Evolutionary conservation across 2,797 vertebrate species (phyloP).

Genomic region (Ptychadena robeensis): DNA sequence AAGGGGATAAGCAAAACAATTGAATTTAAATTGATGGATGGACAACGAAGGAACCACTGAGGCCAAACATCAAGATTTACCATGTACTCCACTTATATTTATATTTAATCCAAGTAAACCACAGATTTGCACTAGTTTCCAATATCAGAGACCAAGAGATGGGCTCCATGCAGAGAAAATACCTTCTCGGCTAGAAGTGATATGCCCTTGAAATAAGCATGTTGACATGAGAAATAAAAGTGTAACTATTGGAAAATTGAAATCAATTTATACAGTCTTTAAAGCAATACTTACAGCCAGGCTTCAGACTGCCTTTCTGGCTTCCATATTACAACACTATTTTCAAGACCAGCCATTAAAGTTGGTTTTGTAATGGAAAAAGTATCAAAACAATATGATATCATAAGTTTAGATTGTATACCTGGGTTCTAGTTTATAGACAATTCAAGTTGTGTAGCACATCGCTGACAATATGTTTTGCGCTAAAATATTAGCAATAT

Average conservation of each 20-base stretch:
- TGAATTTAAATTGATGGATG: slow-evolving; percentile 62
- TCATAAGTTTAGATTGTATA: slow-evolving; percentile 38
- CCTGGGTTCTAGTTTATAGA: slow-evolving; percentile 36
- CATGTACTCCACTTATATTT: slow-evolving; percentile 59
- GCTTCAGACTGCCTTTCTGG: slow-evolving; percentile 13
- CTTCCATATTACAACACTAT: slow-evolving; percentile 24
- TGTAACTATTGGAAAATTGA: slow-evolving; percentile 61
- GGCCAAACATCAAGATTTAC: slow-evolving; percentile 59
- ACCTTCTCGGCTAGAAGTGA: slow-evolving; percentile 56
- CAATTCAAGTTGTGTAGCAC: slow-evolving; percentile 35
- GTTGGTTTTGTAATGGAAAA: slow-evolving; percentile 56
- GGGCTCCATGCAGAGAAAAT: slow-evolving; percentile 61
- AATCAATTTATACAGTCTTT: slow-evolving; percentile 60
- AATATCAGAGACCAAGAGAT: slow-evolving; percentile 55
- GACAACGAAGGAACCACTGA: slow-evolving; percentile 57
- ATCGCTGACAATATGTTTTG: slow-evolving; percentile 17
- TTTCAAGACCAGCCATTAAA: slow-evolving; percentile 37
- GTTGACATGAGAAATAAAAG: slow-evolving; percentile 58
- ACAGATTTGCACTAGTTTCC: slow-evolving; percentile 57
- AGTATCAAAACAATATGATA: slow-evolving; percentile 39
- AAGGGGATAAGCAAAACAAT: slow-evolving; percentile 62
- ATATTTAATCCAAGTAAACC: slow-evolving; percentile 62
- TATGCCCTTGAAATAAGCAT: slow-evolving; percentile 62
- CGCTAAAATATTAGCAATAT: slow-evolving; percentile 25
- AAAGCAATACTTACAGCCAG: slow-evolving; percentile 48